Base-by-base conservation (phyloP, 2,888 invertebrate genomes). In the Leptinotarsa tumamoca region DNA sequence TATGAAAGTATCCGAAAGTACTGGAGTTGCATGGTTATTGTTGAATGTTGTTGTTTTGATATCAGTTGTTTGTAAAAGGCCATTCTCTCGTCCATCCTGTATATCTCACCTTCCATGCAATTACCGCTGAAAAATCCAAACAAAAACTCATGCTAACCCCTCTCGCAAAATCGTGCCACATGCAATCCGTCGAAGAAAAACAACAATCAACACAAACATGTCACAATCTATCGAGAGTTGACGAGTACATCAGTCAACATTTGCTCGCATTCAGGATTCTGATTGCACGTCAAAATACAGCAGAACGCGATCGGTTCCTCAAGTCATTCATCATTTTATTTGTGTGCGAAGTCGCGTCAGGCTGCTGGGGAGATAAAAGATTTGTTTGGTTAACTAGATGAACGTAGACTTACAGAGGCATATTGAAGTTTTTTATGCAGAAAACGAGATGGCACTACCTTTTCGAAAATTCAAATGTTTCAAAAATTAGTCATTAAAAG, bases 201-300 rank as follows among this genome's bases (percentile, higher is more conserved):
- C 83, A 85, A 85, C 85, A 86, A 86, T 85, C 84, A 84, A 82
- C 78, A 75, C 80, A 85, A 85, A 85, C 86, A 86, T 85, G 85
- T 81, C 82, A 82, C 81, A 80, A 82, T 82, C 80, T 83, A 84
- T 85, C 86, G 85, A 83, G 86, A 84, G 83, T 85, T 87, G 87
- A 87, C 87, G 87, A 87, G 87, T 87, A 87, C 87, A 87, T 87
- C 85, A 86, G 88, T 87, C 87, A 88, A 88, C 87, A 88, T 88
- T 88, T 87, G 84, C 86, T 73, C 56, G 71, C 73, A 71, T 76
- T 76, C 73, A 73, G 68, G 61, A 73, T 71, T 76, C 76, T 73
- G 76, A 76, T 76, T 76, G 73, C 73, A 73, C 73, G 70, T 58
- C 68, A 69, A 63, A 63, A 15, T 63, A 63, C 63, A 63, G 63